These are phyloP conservation scores for Scolopax mira DNA, from an alignment of 2,113 vertebrate genomes.

Conservation along the genomic window DNA sequence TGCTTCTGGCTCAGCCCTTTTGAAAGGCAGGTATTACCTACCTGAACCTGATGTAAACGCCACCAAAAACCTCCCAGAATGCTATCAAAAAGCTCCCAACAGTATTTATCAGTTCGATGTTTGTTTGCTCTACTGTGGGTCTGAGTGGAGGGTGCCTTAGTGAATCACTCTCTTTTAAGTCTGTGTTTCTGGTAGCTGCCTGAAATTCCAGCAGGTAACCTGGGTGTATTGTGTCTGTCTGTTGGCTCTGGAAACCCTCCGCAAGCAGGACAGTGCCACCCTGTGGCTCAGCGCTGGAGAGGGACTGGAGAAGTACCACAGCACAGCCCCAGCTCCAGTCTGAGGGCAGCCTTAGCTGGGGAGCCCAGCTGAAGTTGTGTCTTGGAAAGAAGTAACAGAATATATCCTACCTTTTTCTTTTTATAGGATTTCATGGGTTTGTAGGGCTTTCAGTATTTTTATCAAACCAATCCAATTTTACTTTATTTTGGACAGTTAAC, in stretches of 20 bases:
- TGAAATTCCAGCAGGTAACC: neutral
- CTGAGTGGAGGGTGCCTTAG: neutral
- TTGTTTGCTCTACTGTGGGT: neutral
- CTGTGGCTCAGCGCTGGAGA: neutral
- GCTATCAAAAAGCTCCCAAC: neutral
- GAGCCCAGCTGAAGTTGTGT: rapidly evolving
- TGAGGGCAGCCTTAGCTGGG: neutral
- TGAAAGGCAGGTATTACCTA: neutral
- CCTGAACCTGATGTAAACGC: neutral
- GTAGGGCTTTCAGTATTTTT: neutral
- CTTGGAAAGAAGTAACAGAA: neutral
- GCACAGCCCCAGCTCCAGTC: neutral
- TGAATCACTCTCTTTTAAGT: neutral
- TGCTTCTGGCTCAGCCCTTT: neutral
- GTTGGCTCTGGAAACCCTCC: neutral
- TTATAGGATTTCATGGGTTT: neutral
- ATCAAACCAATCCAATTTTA: neutral
- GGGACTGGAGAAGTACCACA: neutral
- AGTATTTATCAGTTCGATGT: neutral
- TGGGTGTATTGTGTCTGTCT: neutral
- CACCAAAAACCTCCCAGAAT: neutral
- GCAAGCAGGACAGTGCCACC: slow-evolving; percentile 1
- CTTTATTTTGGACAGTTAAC: neutral
- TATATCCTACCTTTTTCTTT: neutral
- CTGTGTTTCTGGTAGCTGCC: neutral